A percentile compares a stretch with the other conserved stretches of the same genome.
Conservation (phyloP, 2,113 vertebrate species). For the Hippopotamus amphibius region DNA sequence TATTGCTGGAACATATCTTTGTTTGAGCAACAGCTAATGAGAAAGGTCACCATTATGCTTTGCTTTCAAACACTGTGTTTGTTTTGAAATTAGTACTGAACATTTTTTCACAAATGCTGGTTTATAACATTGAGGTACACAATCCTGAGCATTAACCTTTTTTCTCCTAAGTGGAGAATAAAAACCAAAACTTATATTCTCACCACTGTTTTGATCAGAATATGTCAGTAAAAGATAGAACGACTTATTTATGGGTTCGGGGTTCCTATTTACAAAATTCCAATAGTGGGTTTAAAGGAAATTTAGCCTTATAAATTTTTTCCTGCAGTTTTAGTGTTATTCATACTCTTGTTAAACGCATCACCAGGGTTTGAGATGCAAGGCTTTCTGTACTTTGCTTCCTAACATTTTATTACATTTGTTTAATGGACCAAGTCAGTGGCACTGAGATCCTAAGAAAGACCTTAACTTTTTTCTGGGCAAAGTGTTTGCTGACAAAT, state of each 20-base stretch:
- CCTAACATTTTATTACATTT: constrained; percentile 44
- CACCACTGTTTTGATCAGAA: constrained; percentile 49
- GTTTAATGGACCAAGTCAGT: background rate
- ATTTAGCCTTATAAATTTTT: constrained; percentile 8
- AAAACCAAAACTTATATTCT: constrained; percentile 46
- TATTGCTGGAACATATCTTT: constrained; percentile 84
- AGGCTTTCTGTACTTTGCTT: constrained; percentile 51
- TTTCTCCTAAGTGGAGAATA: background rate
- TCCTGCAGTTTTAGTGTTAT: background rate
- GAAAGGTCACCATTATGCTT: constrained; percentile 82
- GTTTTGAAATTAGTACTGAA: constrained; percentile 75
- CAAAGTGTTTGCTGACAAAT: constrained; percentile 49
- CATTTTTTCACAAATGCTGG: constrained; percentile 64
- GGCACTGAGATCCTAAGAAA: constrained; percentile 26
- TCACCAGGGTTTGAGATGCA: background rate
- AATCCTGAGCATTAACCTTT: background rate
- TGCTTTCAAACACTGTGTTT: constrained; percentile 71
- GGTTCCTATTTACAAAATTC: constrained; percentile 54
- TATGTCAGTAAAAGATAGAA: constrained; percentile 52
- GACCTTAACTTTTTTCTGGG: constrained; percentile 30
- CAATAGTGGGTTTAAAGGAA: constrained; percentile 31
- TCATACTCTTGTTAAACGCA: constrained; percentile 6
- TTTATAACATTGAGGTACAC: constrained; percentile 26
- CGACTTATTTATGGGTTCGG: constrained; percentile 21
- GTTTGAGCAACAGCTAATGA: constrained; percentile 83